Base-by-base conservation (phyloP, 2,113 vertebrate genomes). In the Heterotis niloticus region DNA sequence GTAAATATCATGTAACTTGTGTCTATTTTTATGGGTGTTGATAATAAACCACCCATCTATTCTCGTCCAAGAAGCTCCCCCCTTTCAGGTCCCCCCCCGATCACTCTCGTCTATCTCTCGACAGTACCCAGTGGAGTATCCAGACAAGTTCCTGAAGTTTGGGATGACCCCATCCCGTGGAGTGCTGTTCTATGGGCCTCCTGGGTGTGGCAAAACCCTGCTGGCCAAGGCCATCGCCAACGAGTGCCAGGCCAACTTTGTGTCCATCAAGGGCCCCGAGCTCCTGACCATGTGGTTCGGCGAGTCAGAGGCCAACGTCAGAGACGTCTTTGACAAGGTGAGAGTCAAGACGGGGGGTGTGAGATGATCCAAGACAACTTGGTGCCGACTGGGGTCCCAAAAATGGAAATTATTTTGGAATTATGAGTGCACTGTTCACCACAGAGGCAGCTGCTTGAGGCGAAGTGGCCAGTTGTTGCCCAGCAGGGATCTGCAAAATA, bases 201-300 rank as follows among this genome's bases (percentile, higher is more conserved):
- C 87, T 0, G 87, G 87, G 28, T 88, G 87, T 10, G 87, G 87
- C 1, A 88, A 88, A 75, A 88, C 87, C 5, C 81, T 88, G 17
- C 78, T 88, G 34, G 87, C 87, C n/a, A 88, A 88, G 69, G 87
- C 87, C 51, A 88, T 88, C 9, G 87, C 87, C 79, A 86, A 84
- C 0, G 87, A 87, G 78, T 88, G 87, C 69, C 86, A 88, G 80
- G 87, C 87, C 44, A 88, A 88, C 83, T 88, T 88, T 60, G 83
- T 88, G 64, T 88, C 87, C 77, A 87, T 88, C 64, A 88, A 88
- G 78, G 87, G 87, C 0, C 87, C 87, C 3, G 87, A 88, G 73
- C 77, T 88, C 54, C 87, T 88, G 54, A 88, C 87, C 69, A 88
- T 88, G 87, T 88, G 87, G 87, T 88, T 88, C 28, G 87, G 87